Base-by-base conservation (phyloP, 1,140 invertebrate species). In the Dendrolimus punctatus region DNA sequence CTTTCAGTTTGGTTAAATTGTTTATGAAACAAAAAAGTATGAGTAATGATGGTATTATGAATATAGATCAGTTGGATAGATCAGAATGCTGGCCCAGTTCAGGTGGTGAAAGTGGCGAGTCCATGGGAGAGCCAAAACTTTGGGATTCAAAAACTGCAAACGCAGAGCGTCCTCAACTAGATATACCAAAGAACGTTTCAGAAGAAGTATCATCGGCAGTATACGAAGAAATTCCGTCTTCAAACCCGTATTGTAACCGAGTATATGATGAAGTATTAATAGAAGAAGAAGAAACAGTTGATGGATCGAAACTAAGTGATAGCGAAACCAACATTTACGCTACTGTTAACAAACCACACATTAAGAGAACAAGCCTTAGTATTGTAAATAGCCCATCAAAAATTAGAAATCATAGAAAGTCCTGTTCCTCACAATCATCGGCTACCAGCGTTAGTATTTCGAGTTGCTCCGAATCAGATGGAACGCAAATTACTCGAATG, bases 21-120 rank as follows among this genome's bases (percentile, higher is more conserved):
- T 96, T 96, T 72, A 96, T 96, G 89, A 95, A 95, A 80, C 95
- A 96, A 72, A 95, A 95, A 76, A 95, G 94, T 73, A 91, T 91
- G 76, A 93, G 92, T 64, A 91, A 91, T 49, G 92, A 93, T 80
- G 91, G 91, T 8, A 91, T 91, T 50, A 85, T 89, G 52, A 87
- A 88, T 41, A 90, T 90, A 62, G 91, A 89, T 59, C 90, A 91
- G 80, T 86, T 92, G 68, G 90, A 92, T 54, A 87, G 90, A 50
- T 91, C 90, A 0, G 90, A 90, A 62, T 90, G 90, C 61, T 91
- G 90, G 90, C 90, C 90, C 41, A 88, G 85, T 64, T 88, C 86
- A 39, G 85, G 80, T 6, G 83, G 82, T 6, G 85, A 88, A 59
- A 88, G 85, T 66, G 86, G 74, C 48, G 82, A 85, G 53, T 85